Evolutionary conservation across 2,888 invertebrate species (phyloP), one percentile per base, ranked within the genome.

Genomic region (Sinodicranocentrus sp.): DNA sequence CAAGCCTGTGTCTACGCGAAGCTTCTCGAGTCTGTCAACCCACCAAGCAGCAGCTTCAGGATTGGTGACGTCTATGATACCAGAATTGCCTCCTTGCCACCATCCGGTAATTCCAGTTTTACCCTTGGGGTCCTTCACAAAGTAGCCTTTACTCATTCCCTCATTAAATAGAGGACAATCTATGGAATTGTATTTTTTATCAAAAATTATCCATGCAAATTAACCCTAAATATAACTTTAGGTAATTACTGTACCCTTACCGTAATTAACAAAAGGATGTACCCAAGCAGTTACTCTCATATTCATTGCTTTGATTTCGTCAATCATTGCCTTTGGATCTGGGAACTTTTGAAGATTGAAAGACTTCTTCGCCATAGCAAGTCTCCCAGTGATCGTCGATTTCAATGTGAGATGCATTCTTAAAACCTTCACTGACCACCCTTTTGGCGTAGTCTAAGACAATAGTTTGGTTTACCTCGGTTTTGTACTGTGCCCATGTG

Each of bases 371-470:
- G 0, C 97, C 97, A 90, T 97, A 96, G 89, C 95, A 95, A 13
- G 93, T 93, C 90, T 97, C 96, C 96, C 96, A 97, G 25, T 94
- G 93, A 89, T 97, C 97, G 88, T 97, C 97, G 80, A 98, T 95
- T 91, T 97, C 97, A 59, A 96, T 91, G 90, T 96, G 95, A 23
- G 84, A 82, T 43, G 68, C 39, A 23, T 19, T 63, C 2, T 48
- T 26, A 75, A 75, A 87, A 1, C 87, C 87, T 57, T 85, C 75
- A n/a, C 75, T 61, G 2, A 78, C 21, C 3, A 87, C 75, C 39
- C 52, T 23, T 15, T 63, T 72, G 1, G 87, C 86, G 44, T 65
- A 85, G 1, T 87, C 85, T 0, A 85, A 13, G 1, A 87, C 85
- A 17, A 83, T 57, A 0, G 17, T 44, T 44, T 82, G 82, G 21